phyloP scores from a whole-genome alignment of 2,888 invertebrate species.

The Tetramorium bicarinatum region DNA sequence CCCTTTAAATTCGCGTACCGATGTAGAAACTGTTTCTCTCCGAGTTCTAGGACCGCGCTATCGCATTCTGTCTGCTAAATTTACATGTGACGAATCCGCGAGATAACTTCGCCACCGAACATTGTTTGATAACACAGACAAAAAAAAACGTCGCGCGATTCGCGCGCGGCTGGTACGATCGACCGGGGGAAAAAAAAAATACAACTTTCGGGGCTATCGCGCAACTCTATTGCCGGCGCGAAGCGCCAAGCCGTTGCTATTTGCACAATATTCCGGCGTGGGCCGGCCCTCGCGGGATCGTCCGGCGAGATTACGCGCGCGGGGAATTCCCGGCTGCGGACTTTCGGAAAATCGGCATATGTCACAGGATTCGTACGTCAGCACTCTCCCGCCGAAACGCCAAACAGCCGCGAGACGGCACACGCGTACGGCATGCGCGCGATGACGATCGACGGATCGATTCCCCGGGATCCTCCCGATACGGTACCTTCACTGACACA shows the following conservation, averaged over 20 bases:
- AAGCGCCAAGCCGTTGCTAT: background rate
- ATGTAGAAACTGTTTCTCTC: slow-evolving; percentile 61
- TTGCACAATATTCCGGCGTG: slow-evolving; percentile 25
- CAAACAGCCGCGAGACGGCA: background rate
- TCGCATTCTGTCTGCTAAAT: slow-evolving; percentile 73
- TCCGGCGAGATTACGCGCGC: slow-evolving; percentile 36
- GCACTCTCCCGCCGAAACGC: background rate
- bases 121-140: slow-evolving; percentile 63
- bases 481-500: slow-evolving; percentile 66
- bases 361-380: background rate
- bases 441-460: slow-evolving; percentile 19
- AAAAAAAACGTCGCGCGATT: slow-evolving; percentile 20
- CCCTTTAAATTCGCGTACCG: background rate
- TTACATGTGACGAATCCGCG: slow-evolving; percentile 73
- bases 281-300: slow-evolving; percentile 6
- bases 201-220: background rate
- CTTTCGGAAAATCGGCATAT: background rate
- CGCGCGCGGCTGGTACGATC: background rate
- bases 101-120: slow-evolving; percentile 70
- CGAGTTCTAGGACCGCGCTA: slow-evolving; percentile 65
- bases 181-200: slow-evolving; percentile 13
- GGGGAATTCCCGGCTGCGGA: background rate
- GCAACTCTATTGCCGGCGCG: slow-evolving; percentile 27
- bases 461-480: slow-evolving; percentile 16
- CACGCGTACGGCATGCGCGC: background rate